These are phyloP conservation scores for Bryconaethiops microstoma DNA, from an alignment of 2,797 vertebrate genomes.

Conservation along the genomic window DNA sequence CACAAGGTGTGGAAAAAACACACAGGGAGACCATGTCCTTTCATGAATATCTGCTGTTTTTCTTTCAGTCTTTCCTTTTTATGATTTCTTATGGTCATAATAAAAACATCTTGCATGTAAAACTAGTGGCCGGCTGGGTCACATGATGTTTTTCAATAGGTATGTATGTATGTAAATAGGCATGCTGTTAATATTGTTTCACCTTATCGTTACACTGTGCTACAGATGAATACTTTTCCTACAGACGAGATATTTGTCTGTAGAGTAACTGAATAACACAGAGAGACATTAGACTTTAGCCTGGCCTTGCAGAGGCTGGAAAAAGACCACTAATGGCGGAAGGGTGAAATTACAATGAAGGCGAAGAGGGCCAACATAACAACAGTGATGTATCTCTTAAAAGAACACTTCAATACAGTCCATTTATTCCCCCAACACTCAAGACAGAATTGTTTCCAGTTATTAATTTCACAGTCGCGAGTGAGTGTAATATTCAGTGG, in stretches of 20 bases:
- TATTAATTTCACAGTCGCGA: constrained; percentile 19
- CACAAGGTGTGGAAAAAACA: neutral
- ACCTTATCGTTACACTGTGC: too few species aligned
- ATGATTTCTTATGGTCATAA: too few species aligned
- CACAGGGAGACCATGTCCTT: neutral
- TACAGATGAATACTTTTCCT: neutral
- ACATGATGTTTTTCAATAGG: too few species aligned
- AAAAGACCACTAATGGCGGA: constrained; percentile 20
- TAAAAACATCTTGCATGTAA: too few species aligned
- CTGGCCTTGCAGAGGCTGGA: neutral
- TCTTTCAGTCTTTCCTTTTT: too few species aligned
- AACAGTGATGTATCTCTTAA: constrained; percentile 21
- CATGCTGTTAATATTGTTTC: too few species aligned
- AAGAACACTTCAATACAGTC: neutral
- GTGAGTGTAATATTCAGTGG: neutral
- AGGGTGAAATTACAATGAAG: constrained; percentile 25
- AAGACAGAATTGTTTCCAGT: neutral
- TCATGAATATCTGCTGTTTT: neutral
- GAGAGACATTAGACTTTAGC: neutral
- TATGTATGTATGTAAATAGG: too few species aligned
- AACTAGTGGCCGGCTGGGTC: too few species aligned
- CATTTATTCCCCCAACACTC: constrained; percentile 2
- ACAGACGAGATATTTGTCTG: neutral
- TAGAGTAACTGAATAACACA: neutral
- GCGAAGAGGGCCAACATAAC: constrained; percentile 2